phyloP scores from a whole-genome alignment of 30 jellyfish, hydroid and myxozoan genomes.

The Pseudorhiza aurosa region DNA sequence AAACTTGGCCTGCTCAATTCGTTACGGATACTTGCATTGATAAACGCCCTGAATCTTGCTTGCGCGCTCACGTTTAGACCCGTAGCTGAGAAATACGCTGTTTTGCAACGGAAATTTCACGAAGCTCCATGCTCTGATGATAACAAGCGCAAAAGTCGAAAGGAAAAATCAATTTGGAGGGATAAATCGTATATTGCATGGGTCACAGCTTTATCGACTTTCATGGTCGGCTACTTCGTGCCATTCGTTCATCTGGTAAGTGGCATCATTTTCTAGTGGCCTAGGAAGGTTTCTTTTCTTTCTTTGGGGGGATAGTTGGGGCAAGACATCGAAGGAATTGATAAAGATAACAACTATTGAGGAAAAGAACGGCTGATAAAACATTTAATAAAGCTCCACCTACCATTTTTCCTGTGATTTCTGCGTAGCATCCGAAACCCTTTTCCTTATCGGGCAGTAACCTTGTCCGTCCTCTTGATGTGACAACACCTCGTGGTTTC shows the following conservation, averaged over 20 bases:
- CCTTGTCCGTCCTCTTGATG: too few species aligned
- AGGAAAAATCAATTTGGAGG: constrained; percentile 9
- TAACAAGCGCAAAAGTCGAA: not conserved
- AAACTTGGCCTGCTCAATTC: constrained; percentile 66
- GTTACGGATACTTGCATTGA: constrained; percentile 72
- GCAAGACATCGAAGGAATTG: too few species aligned
- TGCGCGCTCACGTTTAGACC: constrained; percentile 89
- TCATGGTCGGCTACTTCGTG: constrained; percentile 97
- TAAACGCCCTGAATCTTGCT: constrained; percentile 63
- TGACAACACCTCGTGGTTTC: too few species aligned
- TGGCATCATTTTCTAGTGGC: not conserved
- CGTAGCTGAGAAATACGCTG: constrained; percentile 67
- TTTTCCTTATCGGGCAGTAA: too few species aligned
- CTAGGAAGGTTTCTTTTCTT: too few species aligned
- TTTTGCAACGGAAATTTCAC: constrained; percentile 28
- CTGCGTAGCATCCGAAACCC: too few species aligned
- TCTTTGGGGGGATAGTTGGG: too few species aligned
- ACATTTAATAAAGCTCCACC: too few species aligned
- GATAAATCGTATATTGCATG: constrained; percentile 78
- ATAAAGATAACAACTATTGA: too few species aligned
- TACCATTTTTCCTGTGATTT: too few species aligned
- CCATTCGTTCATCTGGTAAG: constrained; percentile 65
- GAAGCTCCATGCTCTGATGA: not conserved
- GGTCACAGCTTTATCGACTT: constrained; percentile 79
- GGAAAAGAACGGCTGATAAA: too few species aligned